Evolutionary conservation across 2,888 invertebrate species (phyloP).

Genomic region (Galeruca laticollis): DNA sequence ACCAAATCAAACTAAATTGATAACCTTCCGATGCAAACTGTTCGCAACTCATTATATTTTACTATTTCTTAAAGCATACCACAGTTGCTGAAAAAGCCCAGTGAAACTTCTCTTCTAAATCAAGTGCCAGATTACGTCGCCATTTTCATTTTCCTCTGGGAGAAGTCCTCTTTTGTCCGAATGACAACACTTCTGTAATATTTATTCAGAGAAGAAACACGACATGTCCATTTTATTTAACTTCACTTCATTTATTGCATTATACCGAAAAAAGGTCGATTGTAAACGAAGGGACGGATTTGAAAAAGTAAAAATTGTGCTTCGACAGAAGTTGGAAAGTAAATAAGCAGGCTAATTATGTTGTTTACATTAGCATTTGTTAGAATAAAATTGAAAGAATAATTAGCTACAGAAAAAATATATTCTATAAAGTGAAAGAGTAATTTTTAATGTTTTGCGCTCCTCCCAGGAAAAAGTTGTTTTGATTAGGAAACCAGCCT

Average conservation of each 20-base stretch:
- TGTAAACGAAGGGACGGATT: neutral
- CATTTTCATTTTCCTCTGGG: conserved; percentile 51
- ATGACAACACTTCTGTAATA: conserved; percentile 53
- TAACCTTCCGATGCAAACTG: too few relatives aligned
- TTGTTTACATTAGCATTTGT: neutral
- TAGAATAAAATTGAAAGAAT: too few relatives aligned
- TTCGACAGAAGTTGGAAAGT: neutral
- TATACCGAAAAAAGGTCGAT: conserved; percentile 27
- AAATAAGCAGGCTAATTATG: neutral
- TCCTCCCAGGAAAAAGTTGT: too few relatives aligned
- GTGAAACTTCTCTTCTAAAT: conserved; percentile 57
- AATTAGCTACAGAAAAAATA: too few relatives aligned
- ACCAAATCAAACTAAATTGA: too few relatives aligned
- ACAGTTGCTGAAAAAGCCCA: conserved; percentile 56
- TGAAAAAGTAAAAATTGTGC: neutral
- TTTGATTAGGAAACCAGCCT: too few relatives aligned
- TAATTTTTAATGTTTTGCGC: too few relatives aligned
- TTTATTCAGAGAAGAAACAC: conserved; percentile 43
- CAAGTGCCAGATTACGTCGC: conserved; percentile 53
- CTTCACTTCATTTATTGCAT: conserved; percentile 36
- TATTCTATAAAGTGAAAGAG: too few relatives aligned
- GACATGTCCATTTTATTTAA: conserved; percentile 41
- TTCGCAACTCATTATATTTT: conserved; percentile 21
- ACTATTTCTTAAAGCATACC: conserved; percentile 57
- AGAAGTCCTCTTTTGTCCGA: conserved; percentile 52